Evolutionary conservation across 2,113 vertebrate genomes (phyloP), one percentile per base, ranked within the genome.

Genomic region (Coracopsis vasa): DNA sequence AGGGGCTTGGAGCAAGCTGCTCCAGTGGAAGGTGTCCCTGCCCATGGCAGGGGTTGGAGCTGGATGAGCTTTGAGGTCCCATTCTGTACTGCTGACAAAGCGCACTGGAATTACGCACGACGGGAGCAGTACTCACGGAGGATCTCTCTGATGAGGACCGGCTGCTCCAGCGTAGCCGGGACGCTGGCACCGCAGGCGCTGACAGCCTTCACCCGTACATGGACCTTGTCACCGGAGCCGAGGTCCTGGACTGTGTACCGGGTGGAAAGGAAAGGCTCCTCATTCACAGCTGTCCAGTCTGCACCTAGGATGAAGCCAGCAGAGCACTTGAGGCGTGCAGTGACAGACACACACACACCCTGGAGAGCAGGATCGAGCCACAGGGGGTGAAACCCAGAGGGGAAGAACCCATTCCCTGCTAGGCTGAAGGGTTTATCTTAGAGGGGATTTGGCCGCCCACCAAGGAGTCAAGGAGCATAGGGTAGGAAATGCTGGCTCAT

Each of bases 241-340:
- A 99, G 98, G 15, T 98, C 92, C 82, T 95, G 97, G 93, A 99
- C 60, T 3, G 98, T 98, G 94, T 95, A 98, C 37, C 97, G 97
- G 39, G 98, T 98, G 51, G 98, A 97, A 48, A 97, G 92, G 41
- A 98, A 98, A 67, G 98, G 98, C 84, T 98, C 98, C 72, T 97
- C 20, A 3, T 98, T 99, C 86, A 94, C 98, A 14, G 97, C 96
- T 31, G 98, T 97, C 99, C 99, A 99, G 47, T 98, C 98, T 14
- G 97, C 53, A 90, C 98, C 99, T 99, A 92, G 8, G 70, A 77
- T 25, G 62, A 88, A 88, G 23, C 51, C 86, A 13, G 44, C 74
- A 77, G 60, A 77, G 53, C 16, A 9, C 24, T 41, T 45, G 18
- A 56, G 64, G 23, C 2, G 1, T 16, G 29, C 11, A 7, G 3